phyloP scores from a whole-genome alignment of 2,797 vertebrate genomes.

The Coreius guichenoti region DNA sequence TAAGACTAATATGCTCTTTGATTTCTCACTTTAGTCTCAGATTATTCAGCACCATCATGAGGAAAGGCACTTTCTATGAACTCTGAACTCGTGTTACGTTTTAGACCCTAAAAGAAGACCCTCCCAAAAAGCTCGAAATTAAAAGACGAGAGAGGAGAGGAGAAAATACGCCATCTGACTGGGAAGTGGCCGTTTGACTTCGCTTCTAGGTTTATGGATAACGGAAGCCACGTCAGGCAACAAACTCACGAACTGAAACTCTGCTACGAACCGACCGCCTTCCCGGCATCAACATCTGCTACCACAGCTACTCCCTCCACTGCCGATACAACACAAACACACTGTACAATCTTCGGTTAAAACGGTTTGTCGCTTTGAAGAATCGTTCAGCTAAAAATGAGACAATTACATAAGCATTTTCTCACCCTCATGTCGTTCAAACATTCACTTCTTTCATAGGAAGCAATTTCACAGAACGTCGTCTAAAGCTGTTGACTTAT shows the following conservation, averaged over 20 bases:
- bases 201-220: background rate
- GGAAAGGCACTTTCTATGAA: slow-evolving; percentile 98
- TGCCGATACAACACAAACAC: background rate
- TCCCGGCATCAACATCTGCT: background rate
- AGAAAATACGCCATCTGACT: background rate
- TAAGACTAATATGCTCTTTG: slow-evolving; percentile 62
- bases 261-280: slow-evolving; percentile 51
- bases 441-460: background rate
- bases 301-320: background rate
- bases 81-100: slow-evolving; percentile 65
- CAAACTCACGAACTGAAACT: slow-evolving; percentile 47
- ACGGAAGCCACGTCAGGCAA: slow-evolving; percentile 14
- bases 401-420: no score
- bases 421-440: background rate
- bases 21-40: slow-evolving; percentile 70
- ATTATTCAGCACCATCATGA: slow-evolving; percentile 94
- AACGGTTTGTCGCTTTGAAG: background rate
- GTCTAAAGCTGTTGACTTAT: background rate
- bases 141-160: slow-evolving; percentile 40
- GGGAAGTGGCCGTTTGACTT: background rate
- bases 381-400: background rate
- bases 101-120: slow-evolving; percentile 62
- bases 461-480: background rate
- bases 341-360: slow-evolving; percentile 10
- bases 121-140: slow-evolving; percentile 47